These are phyloP conservation scores for Vultur gryphus DNA, from an alignment of 2,797 vertebrate species.

Conservation along the genomic window DNA sequence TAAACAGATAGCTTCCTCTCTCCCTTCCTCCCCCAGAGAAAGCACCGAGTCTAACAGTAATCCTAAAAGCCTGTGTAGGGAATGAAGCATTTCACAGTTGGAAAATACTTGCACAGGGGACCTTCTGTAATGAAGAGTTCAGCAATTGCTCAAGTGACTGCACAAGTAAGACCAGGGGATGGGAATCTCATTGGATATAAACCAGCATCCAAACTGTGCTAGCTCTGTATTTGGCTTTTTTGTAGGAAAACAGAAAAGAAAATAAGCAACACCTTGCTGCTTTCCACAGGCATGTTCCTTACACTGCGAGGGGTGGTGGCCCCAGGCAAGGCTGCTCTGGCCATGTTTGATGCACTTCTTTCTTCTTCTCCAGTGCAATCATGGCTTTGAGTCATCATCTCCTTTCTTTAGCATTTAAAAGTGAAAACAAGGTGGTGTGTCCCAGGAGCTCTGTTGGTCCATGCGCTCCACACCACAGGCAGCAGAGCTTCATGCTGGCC, in stretches of 20 bases:
- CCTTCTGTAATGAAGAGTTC: not conserved
- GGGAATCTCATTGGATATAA: not conserved
- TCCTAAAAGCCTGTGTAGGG: not conserved
- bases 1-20: slow-evolving; percentile 10
- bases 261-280: not conserved
- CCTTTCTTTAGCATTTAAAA: not conserved
- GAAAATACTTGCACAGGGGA: not conserved
- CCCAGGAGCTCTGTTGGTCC: not conserved
- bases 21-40: not conserved
- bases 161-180: not conserved
- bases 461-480: no score
- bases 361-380: not conserved
- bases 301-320: not conserved
- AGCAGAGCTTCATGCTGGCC: not conserved
- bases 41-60: not conserved
- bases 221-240: not conserved
- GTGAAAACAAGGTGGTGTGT: not conserved
- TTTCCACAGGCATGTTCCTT: not conserved
- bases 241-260: not conserved
- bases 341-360: not conserved
- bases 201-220: not conserved
- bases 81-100: not conserved
- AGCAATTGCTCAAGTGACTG: not conserved
- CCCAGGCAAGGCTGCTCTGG: not conserved
- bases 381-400: not conserved